A percentile compares a stretch with the other conserved stretches of the same genome.
Conservation (phyloP, 2,888 invertebrate species). For the Drosophila kuntzei region DNA sequence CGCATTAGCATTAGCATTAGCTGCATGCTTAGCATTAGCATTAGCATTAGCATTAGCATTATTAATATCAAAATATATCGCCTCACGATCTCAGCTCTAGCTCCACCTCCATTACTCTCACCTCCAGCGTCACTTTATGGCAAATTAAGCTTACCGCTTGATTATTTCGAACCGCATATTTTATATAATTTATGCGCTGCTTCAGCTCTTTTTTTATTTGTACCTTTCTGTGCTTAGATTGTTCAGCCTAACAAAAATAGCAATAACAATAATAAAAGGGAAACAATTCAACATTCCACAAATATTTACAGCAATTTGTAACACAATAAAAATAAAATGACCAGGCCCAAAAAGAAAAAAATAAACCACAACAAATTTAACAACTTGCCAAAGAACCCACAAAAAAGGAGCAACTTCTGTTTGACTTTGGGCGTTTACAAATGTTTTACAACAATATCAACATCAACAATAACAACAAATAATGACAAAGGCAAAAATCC, state of each 20-base stretch:
- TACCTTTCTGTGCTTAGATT: constrained; percentile 26
- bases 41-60: too few relatives aligned
- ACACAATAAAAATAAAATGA: constrained; percentile 74
- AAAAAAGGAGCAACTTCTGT: constrained; percentile 46
- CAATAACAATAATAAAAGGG: constrained; percentile 61
- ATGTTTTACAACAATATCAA: constrained; percentile 62
- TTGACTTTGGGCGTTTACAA: constrained; percentile 69
- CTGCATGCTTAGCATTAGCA: too few relatives aligned
- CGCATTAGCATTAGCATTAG: too few relatives aligned
- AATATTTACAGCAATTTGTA: constrained; percentile 81
- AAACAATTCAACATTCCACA: constrained; percentile 71
- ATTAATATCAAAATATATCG: constrained; percentile 24
- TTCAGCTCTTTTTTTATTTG: constrained; percentile 26
- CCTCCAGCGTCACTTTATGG: constrained; percentile 58
- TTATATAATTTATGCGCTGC: constrained; percentile 70
- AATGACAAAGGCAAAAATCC: constrained; percentile 62
- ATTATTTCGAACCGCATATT: constrained; percentile 70
- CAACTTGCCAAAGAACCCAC: constrained; percentile 51
- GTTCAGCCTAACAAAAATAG: constrained; percentile 23
- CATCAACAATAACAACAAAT: constrained; percentile 47
- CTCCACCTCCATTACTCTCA: constrained; percentile 13
- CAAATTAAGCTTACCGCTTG: constrained; percentile 80
- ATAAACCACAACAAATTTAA: constrained; percentile 37
- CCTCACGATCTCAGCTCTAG: neutral
- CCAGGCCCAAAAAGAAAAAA: constrained; percentile 39